Conservation (phyloP, 2,888 invertebrate genomes). For the Frankliniella intonsa region DNA sequence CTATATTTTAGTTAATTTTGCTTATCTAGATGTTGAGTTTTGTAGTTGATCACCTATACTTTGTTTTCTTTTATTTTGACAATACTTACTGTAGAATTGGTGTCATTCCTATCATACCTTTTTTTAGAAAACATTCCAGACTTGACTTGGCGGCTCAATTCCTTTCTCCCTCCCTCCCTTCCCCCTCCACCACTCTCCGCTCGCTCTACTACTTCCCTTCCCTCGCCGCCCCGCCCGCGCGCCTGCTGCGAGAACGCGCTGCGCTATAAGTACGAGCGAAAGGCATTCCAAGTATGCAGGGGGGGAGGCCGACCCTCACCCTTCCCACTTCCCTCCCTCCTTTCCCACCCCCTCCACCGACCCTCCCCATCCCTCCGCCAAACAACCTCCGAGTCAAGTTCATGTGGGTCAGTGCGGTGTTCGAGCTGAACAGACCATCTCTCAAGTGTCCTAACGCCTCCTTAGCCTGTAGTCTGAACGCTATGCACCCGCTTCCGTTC, state of each 20-base stretch:
- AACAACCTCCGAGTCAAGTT: neutral
- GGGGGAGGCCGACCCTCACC: neutral
- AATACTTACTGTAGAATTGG: conserved; percentile 27
- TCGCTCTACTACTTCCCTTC: neutral
- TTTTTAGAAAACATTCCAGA: conserved; percentile 25
- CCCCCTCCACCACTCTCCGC: neutral
- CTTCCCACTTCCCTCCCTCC: neutral
- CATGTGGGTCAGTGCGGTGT: conserved; percentile 23
- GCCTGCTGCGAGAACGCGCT: neutral
- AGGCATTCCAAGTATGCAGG: neutral
- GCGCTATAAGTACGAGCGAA: neutral
- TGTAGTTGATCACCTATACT: conserved; percentile 25
- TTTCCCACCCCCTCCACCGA: neutral
- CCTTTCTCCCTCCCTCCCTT: neutral
- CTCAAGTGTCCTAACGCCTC: conserved; percentile 54
- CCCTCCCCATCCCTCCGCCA: neutral
- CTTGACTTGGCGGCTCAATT: conserved; percentile 11
- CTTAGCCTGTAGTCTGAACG: conserved; percentile 34
- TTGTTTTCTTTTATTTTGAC: conserved; percentile 25
- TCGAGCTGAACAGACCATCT: conserved; percentile 48
- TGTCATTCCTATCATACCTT: conserved; percentile 25
- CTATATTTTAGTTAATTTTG: conserved; percentile 27
- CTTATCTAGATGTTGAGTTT: conserved; percentile 27
- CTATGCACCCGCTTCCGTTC: conserved; percentile 34
- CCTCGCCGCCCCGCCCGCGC: neutral